Conservation (phyloP, 1,140 invertebrate species). For the Drosophila athabasca region DNA sequence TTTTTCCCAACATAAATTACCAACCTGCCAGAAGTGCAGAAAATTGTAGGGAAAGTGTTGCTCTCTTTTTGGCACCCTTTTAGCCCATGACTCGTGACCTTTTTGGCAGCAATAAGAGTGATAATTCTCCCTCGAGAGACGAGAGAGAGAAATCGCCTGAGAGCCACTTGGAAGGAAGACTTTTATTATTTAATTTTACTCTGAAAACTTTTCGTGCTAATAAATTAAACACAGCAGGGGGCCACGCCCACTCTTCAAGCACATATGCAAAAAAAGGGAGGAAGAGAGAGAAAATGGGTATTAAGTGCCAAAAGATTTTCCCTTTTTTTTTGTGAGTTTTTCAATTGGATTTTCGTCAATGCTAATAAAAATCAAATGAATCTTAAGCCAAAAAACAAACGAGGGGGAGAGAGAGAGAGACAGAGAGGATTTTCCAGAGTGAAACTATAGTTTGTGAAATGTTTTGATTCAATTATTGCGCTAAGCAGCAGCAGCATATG, state of each 20-base stretch:
- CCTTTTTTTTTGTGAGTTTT: constrained; percentile 52
- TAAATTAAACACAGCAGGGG: constrained; percentile 69
- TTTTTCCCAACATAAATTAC: constrained; percentile 75
- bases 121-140: constrained; percentile 62
- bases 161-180: constrained; percentile 62
- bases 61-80: constrained; percentile 51
- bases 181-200: constrained; percentile 78
- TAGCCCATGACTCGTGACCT: constrained; percentile 59
- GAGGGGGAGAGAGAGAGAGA: constrained; percentile 24
- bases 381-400: constrained; percentile 48
- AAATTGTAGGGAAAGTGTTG: background rate
- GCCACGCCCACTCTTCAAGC: constrained; percentile 42
- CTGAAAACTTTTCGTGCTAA: constrained; percentile 51
- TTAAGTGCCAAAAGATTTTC: constrained; percentile 60
- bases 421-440: constrained; percentile 23
- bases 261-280: constrained; percentile 51
- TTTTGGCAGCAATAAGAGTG: constrained; percentile 80
- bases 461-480: constrained; percentile 74
- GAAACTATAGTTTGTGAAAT: constrained; percentile 59
- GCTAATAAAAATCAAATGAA: constrained; percentile 74
- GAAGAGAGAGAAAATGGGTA: constrained; percentile 49
- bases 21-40: constrained; percentile 28
- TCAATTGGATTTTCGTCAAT: constrained; percentile 71
- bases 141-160: background rate
- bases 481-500: constrained; percentile 6